These are phyloP conservation scores for Camptogramma bilineatum DNA, from an alignment of 2,888 invertebrate species.

Conservation along the genomic window DNA sequence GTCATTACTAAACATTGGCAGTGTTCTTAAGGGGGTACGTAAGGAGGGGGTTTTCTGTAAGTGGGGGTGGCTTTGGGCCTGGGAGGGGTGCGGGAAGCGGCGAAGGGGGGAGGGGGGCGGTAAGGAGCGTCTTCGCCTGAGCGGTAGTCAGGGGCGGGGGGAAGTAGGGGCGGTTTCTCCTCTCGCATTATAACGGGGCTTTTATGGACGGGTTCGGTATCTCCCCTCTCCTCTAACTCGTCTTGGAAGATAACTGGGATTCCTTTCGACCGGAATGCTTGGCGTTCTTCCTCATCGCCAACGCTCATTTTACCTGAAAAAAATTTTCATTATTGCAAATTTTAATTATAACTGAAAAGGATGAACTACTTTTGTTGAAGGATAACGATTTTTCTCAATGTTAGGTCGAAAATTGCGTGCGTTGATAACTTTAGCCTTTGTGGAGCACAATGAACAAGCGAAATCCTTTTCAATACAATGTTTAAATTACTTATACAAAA, in stretches of 20 bases:
- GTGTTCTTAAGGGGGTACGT: slow-evolving; percentile 95
- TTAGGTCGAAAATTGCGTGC: slow-evolving; percentile 3
- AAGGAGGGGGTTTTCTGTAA: slow-evolving; percentile 98
- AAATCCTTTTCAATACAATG: neutral
- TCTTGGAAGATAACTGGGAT: slow-evolving; percentile 99
- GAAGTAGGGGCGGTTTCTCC: slow-evolving; percentile 96
- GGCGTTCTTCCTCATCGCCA: slow-evolving; percentile 92
- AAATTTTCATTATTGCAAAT: neutral
- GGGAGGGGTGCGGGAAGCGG: slow-evolving; percentile 90
- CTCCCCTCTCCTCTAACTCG: slow-evolving; percentile 97
- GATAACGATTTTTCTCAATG: neutral
- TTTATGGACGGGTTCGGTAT: slow-evolving; percentile 94
- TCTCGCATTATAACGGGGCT: slow-evolving; percentile 97
- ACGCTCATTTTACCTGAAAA: slow-evolving; percentile 88
- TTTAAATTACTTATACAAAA: slow-evolving; percentile 19
- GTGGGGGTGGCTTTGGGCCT: slow-evolving; percentile 94
- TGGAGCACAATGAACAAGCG: slow-evolving; percentile 1
- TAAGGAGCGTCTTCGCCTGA: slow-evolving; percentile 90
- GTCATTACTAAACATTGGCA: slow-evolving; percentile 8
- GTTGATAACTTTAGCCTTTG: neutral
- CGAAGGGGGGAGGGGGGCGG: slow-evolving; percentile 95
- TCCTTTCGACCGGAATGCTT: slow-evolving; percentile 92
- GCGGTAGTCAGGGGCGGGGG: slow-evolving; percentile 89
- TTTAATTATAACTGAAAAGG: neutral
- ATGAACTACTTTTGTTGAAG: neutral